phyloP scores from a whole-genome alignment of 2,797 vertebrate genomes.

The Toxotes lorentzi region DNA sequence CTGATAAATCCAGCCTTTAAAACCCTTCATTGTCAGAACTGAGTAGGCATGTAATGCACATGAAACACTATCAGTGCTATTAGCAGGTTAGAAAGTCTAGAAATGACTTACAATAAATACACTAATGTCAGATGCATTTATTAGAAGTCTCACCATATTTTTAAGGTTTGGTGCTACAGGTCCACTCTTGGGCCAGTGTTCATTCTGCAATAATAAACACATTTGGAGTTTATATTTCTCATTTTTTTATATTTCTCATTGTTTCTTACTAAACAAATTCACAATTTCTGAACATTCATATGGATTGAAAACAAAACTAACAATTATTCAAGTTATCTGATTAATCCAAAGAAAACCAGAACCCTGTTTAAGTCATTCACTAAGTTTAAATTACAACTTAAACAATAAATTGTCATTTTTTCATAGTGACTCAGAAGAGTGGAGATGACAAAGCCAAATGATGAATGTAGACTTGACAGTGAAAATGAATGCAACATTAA shows the following conservation, averaged over 20 bases:
- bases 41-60: background rate
- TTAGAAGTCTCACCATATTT: background rate
- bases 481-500: slow-evolving; percentile 25
- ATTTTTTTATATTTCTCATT: too few species aligned
- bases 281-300: background rate
- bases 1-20: background rate
- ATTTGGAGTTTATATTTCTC: background rate
- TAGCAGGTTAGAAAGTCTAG: background rate
- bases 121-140: slow-evolving; percentile 11
- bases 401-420: slow-evolving; percentile 13
- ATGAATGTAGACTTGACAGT: slow-evolving; percentile 4
- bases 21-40: background rate
- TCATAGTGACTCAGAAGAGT: slow-evolving; percentile 18
- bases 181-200: background rate
- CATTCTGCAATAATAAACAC: background rate
- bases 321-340: background rate
- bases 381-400: slow-evolving; percentile 13
- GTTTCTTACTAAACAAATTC: too few species aligned
- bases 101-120: background rate
- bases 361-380: slow-evolving; percentile 7
- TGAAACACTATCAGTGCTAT: background rate
- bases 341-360: background rate
- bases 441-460: slow-evolving; percentile 13
- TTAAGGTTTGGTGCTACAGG: background rate
- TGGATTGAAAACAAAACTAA: background rate